A percentile compares a stretch with the other conserved stretches of the same genome.
Conservation (phyloP, 37 sponge, comb jelly and placozoan species). For the Theonella swinhoei region DNA sequence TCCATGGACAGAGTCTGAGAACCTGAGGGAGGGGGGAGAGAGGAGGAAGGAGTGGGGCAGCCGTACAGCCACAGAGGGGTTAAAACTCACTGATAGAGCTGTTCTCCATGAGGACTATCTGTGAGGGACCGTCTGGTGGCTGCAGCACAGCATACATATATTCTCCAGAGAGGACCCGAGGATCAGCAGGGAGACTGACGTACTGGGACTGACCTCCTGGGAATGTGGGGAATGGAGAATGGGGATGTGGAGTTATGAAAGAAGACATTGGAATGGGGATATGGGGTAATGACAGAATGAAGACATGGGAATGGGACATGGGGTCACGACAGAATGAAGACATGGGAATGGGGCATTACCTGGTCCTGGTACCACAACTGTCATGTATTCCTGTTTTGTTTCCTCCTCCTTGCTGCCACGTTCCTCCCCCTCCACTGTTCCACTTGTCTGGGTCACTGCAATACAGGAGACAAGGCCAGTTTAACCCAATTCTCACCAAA, state of each 20-base stretch:
- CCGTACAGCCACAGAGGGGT: background rate
- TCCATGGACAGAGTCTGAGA: constrained; percentile 24
- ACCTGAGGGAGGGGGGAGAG: background rate
- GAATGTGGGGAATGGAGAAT: constrained; percentile 1
- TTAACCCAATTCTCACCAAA: no score
- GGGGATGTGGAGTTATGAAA: background rate
- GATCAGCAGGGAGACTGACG: constrained; percentile 60
- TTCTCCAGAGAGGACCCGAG: constrained; percentile 61
- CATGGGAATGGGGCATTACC: background rate
- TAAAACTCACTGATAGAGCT: background rate
- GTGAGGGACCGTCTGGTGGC: constrained; percentile 48
- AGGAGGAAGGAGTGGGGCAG: background rate
- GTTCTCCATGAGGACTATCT: constrained; percentile 73
- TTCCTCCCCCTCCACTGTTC: no score
- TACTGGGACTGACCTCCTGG: constrained; percentile 49
- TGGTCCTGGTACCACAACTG: constrained; percentile 26
- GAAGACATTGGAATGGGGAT: background rate
- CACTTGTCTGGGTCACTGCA: no score
- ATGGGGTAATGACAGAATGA: background rate
- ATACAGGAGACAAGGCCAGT: no score
- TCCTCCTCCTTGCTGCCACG: background rate
- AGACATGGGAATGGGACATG: background rate
- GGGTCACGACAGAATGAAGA: background rate
- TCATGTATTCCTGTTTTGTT: constrained; percentile 34
- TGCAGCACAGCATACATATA: constrained; percentile 74